Conservation (phyloP, 2,888 invertebrate genomes). For the Chelonus formosanus region DNA sequence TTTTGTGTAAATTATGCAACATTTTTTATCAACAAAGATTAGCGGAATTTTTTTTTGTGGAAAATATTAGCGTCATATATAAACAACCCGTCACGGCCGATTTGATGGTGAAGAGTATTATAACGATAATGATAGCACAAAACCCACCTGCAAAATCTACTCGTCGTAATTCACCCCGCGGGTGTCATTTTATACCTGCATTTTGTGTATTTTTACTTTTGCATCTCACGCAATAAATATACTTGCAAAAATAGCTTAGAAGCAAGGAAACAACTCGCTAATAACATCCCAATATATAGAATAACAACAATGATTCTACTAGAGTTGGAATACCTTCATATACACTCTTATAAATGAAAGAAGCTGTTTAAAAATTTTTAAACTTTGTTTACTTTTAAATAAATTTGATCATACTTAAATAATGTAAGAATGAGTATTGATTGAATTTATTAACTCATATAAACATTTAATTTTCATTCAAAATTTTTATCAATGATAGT, state of each 20-base stretch:
- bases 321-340: too few relatives aligned
- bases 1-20: neutral
- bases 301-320: too few relatives aligned
- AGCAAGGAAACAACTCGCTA: too few relatives aligned
- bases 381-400: too few relatives aligned
- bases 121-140: constrained; percentile 34
- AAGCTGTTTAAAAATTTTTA: too few relatives aligned
- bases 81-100: constrained; percentile 12
- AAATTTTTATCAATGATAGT: too few relatives aligned
- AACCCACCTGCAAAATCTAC: constrained; percentile 26
- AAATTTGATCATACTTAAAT: too few relatives aligned
- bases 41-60: neutral
- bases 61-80: neutral
- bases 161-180: constrained; percentile 33
- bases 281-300: too few relatives aligned
- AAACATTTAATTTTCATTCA: too few relatives aligned
- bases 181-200: constrained; percentile 27
- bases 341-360: too few relatives aligned
- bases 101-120: constrained; percentile 6
- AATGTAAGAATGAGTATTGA: too few relatives aligned
- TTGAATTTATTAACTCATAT: too few relatives aligned
- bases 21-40: neutral
- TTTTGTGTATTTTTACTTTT: constrained; percentile 9
- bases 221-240: constrained; percentile 6
- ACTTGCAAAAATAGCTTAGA: neutral